Evolutionary conservation across 2,113 vertebrate species (phyloP).

Genomic region (Verasper variegatus): DNA sequence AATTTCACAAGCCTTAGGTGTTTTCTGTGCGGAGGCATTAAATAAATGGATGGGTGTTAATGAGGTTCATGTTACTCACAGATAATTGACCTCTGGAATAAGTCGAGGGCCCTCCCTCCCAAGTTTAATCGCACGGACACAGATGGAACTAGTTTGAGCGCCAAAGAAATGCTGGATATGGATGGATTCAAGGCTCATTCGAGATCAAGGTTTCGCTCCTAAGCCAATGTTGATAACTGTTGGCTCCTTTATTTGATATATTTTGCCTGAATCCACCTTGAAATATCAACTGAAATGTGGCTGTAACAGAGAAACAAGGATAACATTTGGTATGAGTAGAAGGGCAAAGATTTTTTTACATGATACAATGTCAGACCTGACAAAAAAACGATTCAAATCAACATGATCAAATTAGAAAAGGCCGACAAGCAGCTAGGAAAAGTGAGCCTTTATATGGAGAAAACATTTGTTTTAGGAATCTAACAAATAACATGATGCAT

Average conservation of each 20-base stretch:
- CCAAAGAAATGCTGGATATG: slow-evolving; percentile 51
- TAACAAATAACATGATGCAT: slow-evolving; percentile 20
- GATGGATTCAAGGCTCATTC: slow-evolving; percentile 42
- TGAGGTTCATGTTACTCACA: slow-evolving; percentile 56
- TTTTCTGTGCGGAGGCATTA: slow-evolving; percentile 22
- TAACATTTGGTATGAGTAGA: slow-evolving; percentile 4
- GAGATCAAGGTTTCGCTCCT: slow-evolving; percentile 60
- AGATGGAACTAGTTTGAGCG: slow-evolving; percentile 61
- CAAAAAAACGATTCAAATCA: neutral
- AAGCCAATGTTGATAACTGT: slow-evolving; percentile 58
- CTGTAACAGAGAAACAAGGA: slow-evolving; percentile 27
- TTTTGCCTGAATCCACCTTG: slow-evolving; percentile 38
- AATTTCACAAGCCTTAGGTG: slow-evolving; percentile 25
- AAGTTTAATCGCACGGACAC: slow-evolving; percentile 26
- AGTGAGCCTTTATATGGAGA: slow-evolving; percentile 49
- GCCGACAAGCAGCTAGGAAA: neutral
- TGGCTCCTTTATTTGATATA: slow-evolving; percentile 52
- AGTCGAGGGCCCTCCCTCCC: neutral
- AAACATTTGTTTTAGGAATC: slow-evolving; percentile 50
- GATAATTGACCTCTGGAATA: slow-evolving; percentile 50
- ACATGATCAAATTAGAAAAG: neutral
- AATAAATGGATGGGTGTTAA: slow-evolving; percentile 53
- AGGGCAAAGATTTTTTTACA: slow-evolving; percentile 23
- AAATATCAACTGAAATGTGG: slow-evolving; percentile 37
- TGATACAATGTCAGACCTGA: slow-evolving; percentile 15